Conservation (phyloP, 2,113 vertebrate genomes). For the Caretta caretta region DNA sequence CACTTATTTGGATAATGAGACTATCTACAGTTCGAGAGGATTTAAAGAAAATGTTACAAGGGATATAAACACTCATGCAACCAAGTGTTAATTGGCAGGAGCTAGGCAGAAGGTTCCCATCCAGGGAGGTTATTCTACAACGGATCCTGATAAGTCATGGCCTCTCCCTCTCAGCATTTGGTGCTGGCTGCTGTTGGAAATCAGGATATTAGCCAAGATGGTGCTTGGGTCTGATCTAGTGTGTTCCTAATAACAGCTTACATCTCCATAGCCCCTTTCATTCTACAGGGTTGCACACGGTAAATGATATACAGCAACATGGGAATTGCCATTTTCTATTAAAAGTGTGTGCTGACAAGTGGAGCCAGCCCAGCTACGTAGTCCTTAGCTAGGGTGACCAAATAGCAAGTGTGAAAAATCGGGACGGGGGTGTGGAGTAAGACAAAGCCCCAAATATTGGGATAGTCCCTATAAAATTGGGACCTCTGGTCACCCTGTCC, state of each 20-base stretch:
- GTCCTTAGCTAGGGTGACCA: background rate
- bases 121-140: background rate
- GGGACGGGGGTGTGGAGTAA: too few species aligned
- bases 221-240: background rate
- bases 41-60: background rate
- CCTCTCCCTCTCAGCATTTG: background rate
- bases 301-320: background rate
- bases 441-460: too few species aligned
- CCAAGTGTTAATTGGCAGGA: background rate
- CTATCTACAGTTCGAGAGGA: background rate
- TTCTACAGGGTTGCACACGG: background rate
- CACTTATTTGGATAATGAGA: background rate
- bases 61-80: too few species aligned
- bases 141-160: background rate
- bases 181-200: background rate
- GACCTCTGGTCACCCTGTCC: too few species aligned
- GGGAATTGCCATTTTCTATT: background rate
- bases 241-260: background rate
- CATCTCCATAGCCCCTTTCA: background rate
- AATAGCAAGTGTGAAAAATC: too few species aligned
- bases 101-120: background rate
- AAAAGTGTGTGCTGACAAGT: background rate
- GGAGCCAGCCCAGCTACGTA: conserved; percentile 30
- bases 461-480: too few species aligned
- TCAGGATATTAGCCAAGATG: background rate